These are phyloP conservation scores for Saccostrea cuccullata DNA, from an alignment of 1,140 invertebrate genomes.

Conservation along the genomic window DNA sequence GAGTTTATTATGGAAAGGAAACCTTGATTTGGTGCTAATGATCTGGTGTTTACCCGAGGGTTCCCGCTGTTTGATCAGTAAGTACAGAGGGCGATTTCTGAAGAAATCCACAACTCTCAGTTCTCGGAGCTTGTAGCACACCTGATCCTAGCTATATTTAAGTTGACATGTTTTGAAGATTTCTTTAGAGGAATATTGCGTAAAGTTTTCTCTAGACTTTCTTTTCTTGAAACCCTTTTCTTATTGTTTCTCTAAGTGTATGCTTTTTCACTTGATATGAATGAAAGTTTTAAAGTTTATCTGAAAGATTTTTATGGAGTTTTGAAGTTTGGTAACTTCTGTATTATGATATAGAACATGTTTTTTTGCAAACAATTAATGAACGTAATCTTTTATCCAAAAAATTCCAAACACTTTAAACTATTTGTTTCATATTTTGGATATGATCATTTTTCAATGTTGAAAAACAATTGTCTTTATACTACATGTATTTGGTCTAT, in stretches of 20 bases:
- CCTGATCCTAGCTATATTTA: neutral
- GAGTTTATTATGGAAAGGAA: neutral
- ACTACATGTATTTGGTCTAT: neutral
- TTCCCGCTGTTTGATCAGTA: neutral
- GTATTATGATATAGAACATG: no score
- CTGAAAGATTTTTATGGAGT: no score
- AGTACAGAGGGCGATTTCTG: neutral
- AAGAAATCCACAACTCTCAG: neutral
- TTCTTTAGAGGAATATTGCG: neutral
- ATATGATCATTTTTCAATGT: neutral
- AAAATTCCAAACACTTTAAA: neutral
- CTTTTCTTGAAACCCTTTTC: no score
- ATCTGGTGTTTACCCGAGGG: neutral
- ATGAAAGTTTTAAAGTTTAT: no score
- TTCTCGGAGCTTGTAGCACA: neutral
- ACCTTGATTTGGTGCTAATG: constrained; percentile 12
- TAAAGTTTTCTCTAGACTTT: no score
- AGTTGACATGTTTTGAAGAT: neutral
- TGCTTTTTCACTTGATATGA: no score
- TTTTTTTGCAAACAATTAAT: neutral
- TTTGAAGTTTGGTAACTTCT: no score
- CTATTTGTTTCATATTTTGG: neutral
- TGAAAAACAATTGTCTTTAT: neutral
- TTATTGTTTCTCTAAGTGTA: no score
- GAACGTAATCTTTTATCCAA: neutral